Conservation (phyloP, 1,140 invertebrate genomes). For the Orchestia grillus region DNA sequence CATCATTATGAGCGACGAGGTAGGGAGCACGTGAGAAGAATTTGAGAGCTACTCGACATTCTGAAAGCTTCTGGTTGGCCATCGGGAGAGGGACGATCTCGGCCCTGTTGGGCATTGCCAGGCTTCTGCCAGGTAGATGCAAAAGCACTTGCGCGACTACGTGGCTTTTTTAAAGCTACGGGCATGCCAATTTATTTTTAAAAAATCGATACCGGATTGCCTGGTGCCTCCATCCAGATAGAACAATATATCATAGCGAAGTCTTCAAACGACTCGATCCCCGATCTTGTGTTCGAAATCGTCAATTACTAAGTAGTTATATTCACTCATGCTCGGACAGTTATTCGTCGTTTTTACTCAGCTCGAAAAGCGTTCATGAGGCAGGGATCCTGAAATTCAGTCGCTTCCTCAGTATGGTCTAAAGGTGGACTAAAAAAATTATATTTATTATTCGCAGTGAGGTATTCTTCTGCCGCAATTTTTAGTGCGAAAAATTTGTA, state of each 20-base stretch:
- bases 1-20: slow-evolving; percentile 46
- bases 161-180: not conserved
- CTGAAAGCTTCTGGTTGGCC: not conserved
- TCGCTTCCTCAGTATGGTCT: no score
- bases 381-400: no score
- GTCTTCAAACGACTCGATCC: not conserved
- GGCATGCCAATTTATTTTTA: not conserved
- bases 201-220: not conserved
- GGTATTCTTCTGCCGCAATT: no score
- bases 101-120: not conserved
- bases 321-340: not conserved
- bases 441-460: no score
- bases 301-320: not conserved
- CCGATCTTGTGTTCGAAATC: not conserved
- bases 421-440: no score
- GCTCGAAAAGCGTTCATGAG: no score
- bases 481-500: no score
- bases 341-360: not conserved
- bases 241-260: not conserved
- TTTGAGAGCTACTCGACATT: slow-evolving; percentile 40
- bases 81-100: not conserved
- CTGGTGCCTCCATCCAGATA: not conserved
- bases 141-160: not conserved
- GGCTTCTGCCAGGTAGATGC: not conserved
- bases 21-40: slow-evolving; percentile 48